These are phyloP conservation scores for Paramormyrops kingsleyae DNA, from an alignment of 2,113 vertebrate genomes.

Conservation along the genomic window DNA sequence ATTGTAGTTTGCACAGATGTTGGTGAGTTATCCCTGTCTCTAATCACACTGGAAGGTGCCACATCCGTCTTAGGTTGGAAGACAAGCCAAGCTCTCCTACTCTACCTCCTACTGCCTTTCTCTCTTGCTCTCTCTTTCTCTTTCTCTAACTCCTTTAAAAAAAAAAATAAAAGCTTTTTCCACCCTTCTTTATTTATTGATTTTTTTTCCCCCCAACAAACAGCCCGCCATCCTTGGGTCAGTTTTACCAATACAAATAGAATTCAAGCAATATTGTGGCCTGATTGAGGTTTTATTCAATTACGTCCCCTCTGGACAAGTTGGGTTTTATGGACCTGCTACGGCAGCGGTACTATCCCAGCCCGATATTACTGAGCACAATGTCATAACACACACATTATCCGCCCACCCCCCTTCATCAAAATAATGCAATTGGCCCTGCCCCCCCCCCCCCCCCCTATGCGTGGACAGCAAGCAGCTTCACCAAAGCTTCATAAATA, in stretches of 20 bases:
- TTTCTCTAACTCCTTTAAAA: constrained; percentile 21
- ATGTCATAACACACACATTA: constrained; percentile 40
- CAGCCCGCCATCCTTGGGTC: constrained; percentile 78
- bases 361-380: constrained; percentile 40
- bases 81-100: constrained; percentile 60
- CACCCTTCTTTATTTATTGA: constrained; percentile 43
- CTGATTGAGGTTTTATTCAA: constrained; percentile 74
- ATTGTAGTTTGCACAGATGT: constrained; percentile 97
- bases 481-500: constrained; percentile 42
- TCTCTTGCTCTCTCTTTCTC: not conserved
- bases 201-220: constrained; percentile 57
- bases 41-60: constrained; percentile 87
- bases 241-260: constrained; percentile 88
- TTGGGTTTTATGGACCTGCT: constrained; percentile 66
- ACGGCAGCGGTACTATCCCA: constrained; percentile 49
- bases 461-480: constrained; percentile 41
- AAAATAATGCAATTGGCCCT: constrained; percentile 43
- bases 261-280: constrained; percentile 87
- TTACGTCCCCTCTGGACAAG: constrained; percentile 70
- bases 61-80: constrained; percentile 87
- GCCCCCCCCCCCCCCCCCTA: constrained; percentile 32
- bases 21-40: constrained; percentile 97
- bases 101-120: constrained; percentile 11
- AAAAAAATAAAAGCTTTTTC: constrained; percentile 11
- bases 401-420: constrained; percentile 43